Percentiles rank a stretch among this genome's conserved stretches.
Evolutionary conservation across 2,113 vertebrate genomes (phyloP).

Genomic region (Nycticorax nycticorax): DNA sequence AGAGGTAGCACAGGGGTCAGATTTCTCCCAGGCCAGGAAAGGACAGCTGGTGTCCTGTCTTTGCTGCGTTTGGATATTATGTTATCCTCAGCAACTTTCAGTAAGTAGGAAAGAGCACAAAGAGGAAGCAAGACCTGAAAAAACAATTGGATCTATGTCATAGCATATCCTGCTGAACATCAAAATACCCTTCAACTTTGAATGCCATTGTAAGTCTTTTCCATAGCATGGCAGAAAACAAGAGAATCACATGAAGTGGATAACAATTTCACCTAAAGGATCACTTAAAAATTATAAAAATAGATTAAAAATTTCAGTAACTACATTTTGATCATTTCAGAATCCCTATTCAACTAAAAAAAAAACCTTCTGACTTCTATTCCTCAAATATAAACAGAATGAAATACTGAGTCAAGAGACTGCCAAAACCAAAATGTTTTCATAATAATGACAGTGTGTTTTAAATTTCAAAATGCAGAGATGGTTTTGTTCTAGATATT

Average conservation of each 20-base stretch:
- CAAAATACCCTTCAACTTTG: not conserved
- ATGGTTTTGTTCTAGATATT: not conserved
- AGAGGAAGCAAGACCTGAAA: not conserved
- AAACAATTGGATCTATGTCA: not conserved
- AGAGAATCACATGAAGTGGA: not conserved
- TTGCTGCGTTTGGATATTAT: not conserved
- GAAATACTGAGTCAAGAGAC: not conserved
- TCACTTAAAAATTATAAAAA: not conserved
- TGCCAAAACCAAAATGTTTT: not conserved
- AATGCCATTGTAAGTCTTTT: not conserved
- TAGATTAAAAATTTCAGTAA: not conserved
- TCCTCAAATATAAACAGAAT: not conserved
- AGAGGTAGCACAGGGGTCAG: not conserved
- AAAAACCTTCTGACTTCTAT: not conserved
- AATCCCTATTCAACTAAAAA: not conserved
- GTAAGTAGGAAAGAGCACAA: not conserved
- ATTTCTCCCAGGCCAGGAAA: not conserved
- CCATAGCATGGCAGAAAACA: not conserved
- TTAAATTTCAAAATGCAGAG: not conserved
- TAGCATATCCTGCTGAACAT: not conserved
- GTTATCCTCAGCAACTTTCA: not conserved
- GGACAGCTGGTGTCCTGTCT: not conserved
- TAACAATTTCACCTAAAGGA: not conserved
- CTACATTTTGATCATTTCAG: not conserved
- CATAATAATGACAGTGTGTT: fast-evolving